Evolutionary conservation across 2,888 invertebrate genomes (phyloP).

Genomic region (Exocentrus adspersus): DNA sequence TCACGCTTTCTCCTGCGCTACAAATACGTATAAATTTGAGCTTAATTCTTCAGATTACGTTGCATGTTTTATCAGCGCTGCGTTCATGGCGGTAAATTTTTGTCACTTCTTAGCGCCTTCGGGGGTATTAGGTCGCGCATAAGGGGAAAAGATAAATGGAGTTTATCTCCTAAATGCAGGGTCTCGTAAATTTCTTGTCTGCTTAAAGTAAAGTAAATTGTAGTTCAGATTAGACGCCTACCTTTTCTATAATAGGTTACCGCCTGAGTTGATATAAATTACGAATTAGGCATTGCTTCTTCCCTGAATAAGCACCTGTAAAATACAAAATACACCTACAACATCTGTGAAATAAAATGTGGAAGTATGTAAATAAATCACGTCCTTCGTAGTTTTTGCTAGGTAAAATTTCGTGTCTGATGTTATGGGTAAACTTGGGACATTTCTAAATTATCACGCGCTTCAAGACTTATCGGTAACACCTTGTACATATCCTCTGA

Average conservation of each 20-base stretch:
- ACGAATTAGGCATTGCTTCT: not conserved
- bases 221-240: conserved; percentile 44
- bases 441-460: not conserved
- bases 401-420: too few relatives aligned
- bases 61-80: conserved; percentile 29
- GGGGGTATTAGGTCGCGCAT: conserved; percentile 36
- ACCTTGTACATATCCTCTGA: conserved; percentile 6
- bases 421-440: not conserved
- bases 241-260: conserved; percentile 37
- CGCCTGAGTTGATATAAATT: not conserved
- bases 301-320: too few relatives aligned
- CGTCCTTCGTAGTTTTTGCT: too few relatives aligned
- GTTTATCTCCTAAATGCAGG: conserved; percentile 46
- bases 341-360: too few relatives aligned
- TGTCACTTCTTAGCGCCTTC: conserved; percentile 22
- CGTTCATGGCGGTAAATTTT: conserved; percentile 25
- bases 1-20: too few relatives aligned
- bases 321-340: too few relatives aligned
- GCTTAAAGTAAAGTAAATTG: conserved; percentile 46
- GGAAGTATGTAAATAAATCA: too few relatives aligned
- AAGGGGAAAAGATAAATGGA: conserved; percentile 46
- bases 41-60: not conserved
- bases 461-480: not conserved
- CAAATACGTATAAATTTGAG: too few relatives aligned
- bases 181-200: conserved; percentile 45